Evolutionary conservation across 2,113 vertebrate genomes (phyloP).

Genomic region (Saimiri boliviensis): DNA sequence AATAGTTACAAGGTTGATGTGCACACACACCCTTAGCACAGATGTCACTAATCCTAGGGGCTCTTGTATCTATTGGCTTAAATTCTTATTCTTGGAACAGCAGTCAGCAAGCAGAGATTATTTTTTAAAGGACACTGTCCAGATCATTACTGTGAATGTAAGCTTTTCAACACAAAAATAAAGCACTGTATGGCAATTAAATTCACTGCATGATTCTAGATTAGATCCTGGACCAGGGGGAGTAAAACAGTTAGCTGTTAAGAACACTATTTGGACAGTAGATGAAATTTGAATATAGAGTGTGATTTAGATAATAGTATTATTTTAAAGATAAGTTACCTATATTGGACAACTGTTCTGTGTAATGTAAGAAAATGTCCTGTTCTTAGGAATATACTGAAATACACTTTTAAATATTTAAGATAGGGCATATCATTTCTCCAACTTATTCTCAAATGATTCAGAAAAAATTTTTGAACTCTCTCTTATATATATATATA

Average conservation of each 20-base stretch:
- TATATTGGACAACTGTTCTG: not conserved
- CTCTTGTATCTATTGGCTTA: conserved; percentile 83
- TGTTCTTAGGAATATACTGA: not conserved
- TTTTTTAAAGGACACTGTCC: conserved; percentile 76
- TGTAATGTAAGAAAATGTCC: not conserved
- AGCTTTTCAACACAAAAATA: conserved; percentile 71
- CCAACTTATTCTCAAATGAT: not conserved
- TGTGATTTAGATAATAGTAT: not conserved
- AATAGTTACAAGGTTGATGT: conserved; percentile 73
- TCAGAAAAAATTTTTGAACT: not conserved
- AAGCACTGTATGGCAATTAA: conserved; percentile 19
- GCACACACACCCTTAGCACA: conserved; percentile 74
- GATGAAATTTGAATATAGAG: not conserved
- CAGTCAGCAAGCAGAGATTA: conserved; percentile 79
- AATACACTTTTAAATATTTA: not conserved
- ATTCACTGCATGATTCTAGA: not conserved
- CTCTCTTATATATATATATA: not conserved
- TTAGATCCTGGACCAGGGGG: not conserved
- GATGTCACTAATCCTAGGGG: conserved; percentile 80
- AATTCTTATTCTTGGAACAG: conserved; percentile 83
- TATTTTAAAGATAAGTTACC: not conserved
- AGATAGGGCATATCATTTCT: not conserved
- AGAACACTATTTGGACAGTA: not conserved
- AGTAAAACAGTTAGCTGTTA: not conserved
- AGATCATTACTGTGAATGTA: conserved; percentile 77